A percentile compares a stretch with the other conserved stretches of the same genome.
Evolutionary conservation across 2,113 vertebrate genomes (phyloP).

Genomic region (Myrmophylax atrothorax): DNA sequence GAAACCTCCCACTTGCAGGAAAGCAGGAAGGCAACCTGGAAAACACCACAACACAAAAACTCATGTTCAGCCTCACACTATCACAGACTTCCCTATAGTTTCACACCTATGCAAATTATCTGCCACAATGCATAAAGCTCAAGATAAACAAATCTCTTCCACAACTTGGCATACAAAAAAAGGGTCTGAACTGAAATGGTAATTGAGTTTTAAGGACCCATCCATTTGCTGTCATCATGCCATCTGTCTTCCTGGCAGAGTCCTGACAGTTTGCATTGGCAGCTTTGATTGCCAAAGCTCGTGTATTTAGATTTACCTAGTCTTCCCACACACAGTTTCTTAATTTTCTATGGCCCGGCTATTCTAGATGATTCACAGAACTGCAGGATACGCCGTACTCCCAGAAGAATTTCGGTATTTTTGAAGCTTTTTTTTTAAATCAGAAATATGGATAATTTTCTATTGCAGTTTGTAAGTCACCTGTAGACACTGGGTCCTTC

Average conservation of each 20-base stretch:
- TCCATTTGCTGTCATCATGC: slow-evolving; percentile 57
- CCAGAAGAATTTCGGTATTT: neutral
- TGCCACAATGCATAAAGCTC: slow-evolving; percentile 40
- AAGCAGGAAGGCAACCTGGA: neutral
- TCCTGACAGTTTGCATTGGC: slow-evolving; percentile 46
- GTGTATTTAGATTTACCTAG: slow-evolving; percentile 38
- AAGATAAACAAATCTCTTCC: slow-evolving; percentile 57
- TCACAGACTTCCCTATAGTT: neutral
- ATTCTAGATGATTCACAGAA: slow-evolving; percentile 18
- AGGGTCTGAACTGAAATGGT: slow-evolving; percentile 40
- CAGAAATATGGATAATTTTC: neutral
- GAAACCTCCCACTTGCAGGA: neutral
- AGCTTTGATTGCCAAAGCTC: slow-evolving; percentile 36
- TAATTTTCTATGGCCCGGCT: slow-evolving; percentile 7
- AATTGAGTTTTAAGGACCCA: slow-evolving; percentile 63
- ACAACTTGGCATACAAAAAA: slow-evolving; percentile 14
- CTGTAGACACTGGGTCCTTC: neutral
- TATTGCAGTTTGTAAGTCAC: neutral
- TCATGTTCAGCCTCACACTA: neutral
- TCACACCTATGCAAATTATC: slow-evolving; percentile 32
- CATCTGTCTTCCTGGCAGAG: slow-evolving; percentile 62
- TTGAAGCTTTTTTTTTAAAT: neutral
- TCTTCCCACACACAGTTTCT: slow-evolving; percentile 8
- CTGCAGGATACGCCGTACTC: neutral
- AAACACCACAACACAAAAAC: neutral